phyloP scores from a whole-genome alignment of 2,113 vertebrate species.

The Kryptolebias marmoratus region DNA sequence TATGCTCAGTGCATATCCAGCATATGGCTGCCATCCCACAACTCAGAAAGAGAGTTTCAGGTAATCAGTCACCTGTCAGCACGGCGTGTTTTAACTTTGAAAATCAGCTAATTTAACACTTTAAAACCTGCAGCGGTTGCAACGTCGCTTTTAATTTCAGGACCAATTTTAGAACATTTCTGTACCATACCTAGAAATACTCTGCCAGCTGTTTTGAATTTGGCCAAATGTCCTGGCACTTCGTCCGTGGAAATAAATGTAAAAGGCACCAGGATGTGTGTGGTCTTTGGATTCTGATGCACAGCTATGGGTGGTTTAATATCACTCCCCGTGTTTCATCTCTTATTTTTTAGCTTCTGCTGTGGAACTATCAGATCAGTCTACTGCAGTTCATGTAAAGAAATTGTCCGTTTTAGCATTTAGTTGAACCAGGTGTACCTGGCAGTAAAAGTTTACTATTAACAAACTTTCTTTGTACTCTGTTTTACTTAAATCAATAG shows the following conservation, averaged over 20 bases:
- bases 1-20: no score
- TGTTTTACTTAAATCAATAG: no score
- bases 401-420: no score
- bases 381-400: no score
- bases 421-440: no score
- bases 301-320: slow-evolving; percentile 5
- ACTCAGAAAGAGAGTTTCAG: neutral
- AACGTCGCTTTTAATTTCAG: slow-evolving; percentile 19
- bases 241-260: slow-evolving; percentile 20
- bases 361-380: no score
- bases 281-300: slow-evolving; percentile 18
- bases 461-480: no score
- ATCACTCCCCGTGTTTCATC: slow-evolving; percentile 1
- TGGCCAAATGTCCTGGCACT: neutral
- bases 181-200: slow-evolving; percentile 20
- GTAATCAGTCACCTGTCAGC: neutral
- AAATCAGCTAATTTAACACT: neutral
- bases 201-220: slow-evolving; percentile 31
- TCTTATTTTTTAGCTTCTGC: neutral
- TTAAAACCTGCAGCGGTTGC: slow-evolving; percentile 24
- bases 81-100: slow-evolving; percentile 2
- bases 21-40: neutral
- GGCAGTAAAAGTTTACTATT: no score
- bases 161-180: slow-evolving; percentile 15
- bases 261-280: slow-evolving; percentile 41